Percentiles rank a stretch among this genome's conserved stretches.
phyloP scores from a whole-genome alignment of 2,113 vertebrate genomes.

The Onychorhynchus coronatus region DNA sequence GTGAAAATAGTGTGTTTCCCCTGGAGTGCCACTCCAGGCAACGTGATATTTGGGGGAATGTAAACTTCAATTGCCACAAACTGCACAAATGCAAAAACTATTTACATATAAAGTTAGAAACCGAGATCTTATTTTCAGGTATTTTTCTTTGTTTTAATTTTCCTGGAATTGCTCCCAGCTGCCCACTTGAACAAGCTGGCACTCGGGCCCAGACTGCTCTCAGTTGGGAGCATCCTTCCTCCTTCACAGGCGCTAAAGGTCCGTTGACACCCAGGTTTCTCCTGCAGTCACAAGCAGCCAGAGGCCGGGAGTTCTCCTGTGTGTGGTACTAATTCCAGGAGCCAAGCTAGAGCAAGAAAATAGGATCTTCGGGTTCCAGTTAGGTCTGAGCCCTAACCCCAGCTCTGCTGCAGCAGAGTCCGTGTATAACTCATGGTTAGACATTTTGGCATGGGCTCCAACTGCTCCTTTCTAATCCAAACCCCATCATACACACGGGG shows the following conservation, averaged over 20 bases:
- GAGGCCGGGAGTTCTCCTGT: not conserved
- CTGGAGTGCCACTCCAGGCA: not conserved
- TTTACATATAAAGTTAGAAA: not conserved
- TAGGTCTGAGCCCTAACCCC: not conserved
- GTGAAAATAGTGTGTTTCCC: not conserved
- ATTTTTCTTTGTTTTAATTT: not conserved
- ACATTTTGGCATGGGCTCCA: not conserved
- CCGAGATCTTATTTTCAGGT: not conserved
- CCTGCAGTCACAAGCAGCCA: not conserved
- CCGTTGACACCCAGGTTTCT: not conserved
- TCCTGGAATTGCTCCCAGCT: not conserved
- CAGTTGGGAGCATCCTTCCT: not conserved
- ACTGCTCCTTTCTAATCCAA: not conserved
- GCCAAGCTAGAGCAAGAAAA: rapidly evolving
- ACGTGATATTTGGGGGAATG: not conserved
- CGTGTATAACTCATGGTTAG: not conserved
- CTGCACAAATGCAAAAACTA: not conserved
- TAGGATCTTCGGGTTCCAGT: not conserved
- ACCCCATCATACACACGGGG: not conserved
- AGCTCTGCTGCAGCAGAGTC: not conserved
- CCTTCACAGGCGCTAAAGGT: not conserved
- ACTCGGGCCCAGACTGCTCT: not conserved
- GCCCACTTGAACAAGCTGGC: rapidly evolving
- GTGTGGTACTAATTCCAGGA: not conserved
- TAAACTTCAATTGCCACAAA: not conserved